Evolutionary conservation across 2,113 vertebrate species (phyloP).

Genomic region (Hippocampus comes): DNA sequence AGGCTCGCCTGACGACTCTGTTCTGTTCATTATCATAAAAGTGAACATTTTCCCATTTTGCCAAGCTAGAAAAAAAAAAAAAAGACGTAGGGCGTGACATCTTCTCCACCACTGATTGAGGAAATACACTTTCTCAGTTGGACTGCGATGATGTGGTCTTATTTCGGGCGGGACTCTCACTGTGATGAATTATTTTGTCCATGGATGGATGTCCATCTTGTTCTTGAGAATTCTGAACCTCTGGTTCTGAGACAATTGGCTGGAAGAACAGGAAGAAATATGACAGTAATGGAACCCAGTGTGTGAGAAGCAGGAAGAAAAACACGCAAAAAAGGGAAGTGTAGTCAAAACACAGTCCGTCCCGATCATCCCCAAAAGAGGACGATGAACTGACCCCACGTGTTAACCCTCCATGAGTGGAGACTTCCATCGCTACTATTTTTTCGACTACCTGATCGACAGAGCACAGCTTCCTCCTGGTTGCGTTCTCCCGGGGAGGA

Average conservation of each 20-base stretch:
- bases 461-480: constrained; percentile 22
- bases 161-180: background rate
- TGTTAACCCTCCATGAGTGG: background rate
- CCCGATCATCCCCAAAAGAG: constrained; percentile 13
- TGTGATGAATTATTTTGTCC: constrained; percentile 1
- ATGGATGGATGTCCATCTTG: no score
- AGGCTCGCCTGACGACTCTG: constrained; percentile 42
- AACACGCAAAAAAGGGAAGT: background rate
- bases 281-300: background rate
- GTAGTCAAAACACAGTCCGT: constrained; percentile 13
- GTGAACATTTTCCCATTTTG: constrained; percentile 13
- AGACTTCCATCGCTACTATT: background rate
- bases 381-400: background rate
- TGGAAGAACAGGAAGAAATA: background rate
- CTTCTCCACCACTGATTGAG: constrained; percentile 26
- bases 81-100: constrained; percentile 40
- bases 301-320: background rate
- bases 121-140: background rate
- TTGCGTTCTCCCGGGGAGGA: constrained; percentile 29
- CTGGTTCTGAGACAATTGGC: background rate
- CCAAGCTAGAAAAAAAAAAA: constrained; percentile 10
- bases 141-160: background rate
- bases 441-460: constrained; percentile 3
- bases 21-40: constrained; percentile 48
- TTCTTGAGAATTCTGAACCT: no score